A percentile compares a stretch with the other conserved stretches of the same genome.
phyloP scores from a whole-genome alignment of 2,888 invertebrate species.

The Polyploca ridens region DNA sequence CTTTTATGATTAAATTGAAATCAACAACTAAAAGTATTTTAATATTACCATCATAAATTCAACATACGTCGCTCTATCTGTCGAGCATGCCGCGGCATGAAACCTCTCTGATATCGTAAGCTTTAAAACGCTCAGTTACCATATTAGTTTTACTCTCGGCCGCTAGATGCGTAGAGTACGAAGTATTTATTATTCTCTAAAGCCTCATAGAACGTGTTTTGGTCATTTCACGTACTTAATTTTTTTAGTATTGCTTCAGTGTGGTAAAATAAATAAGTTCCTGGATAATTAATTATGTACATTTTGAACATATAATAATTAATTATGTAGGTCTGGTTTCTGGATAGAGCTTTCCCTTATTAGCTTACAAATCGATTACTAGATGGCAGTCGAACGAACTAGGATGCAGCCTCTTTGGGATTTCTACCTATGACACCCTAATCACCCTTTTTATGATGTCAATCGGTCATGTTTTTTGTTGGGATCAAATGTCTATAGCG shows the following conservation, averaged over 20 bases:
- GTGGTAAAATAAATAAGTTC: neutral
- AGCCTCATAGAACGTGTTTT: too few relatives aligned
- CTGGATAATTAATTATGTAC: too few relatives aligned
- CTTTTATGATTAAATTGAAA: too few relatives aligned
- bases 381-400: neutral
- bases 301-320: too few relatives aligned
- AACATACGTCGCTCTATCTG: neutral
- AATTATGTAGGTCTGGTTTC: too few relatives aligned
- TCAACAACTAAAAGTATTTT: too few relatives aligned
- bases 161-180: neutral
- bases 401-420: neutral
- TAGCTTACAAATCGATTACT: neutral
- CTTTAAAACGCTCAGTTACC: neutral
- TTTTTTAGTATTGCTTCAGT: too few relatives aligned
- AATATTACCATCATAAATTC: neutral
- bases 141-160: neutral
- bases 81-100: neutral
- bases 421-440: too few relatives aligned
- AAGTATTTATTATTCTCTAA: neutral
- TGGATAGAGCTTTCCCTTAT: neutral
- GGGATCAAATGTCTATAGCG: too few relatives aligned
- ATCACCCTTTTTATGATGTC: too few relatives aligned
- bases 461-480: too few relatives aligned
- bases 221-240: too few relatives aligned
- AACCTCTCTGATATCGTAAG: neutral